Conservation (phyloP, 2,797 vertebrate species). For the Enteromius paludinosus region DNA sequence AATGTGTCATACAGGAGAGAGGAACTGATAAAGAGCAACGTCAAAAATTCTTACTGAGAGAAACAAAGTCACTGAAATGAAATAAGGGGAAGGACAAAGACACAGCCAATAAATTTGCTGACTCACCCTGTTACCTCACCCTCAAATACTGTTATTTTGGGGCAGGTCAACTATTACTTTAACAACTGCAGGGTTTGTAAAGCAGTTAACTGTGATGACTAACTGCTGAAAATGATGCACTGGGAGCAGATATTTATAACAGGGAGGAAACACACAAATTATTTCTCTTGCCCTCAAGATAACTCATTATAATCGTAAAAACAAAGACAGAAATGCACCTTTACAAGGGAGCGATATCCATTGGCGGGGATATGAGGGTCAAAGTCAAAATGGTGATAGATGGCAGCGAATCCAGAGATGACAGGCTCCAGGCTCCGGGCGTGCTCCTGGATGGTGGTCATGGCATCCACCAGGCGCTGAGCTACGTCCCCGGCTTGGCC, state of each 20-base stretch:
- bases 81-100: too few species aligned
- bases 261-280: background rate
- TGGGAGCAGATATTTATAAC: background rate
- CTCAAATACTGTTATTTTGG: too few species aligned
- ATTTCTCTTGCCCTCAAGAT: conserved; percentile 47
- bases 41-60: background rate
- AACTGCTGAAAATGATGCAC: conserved; percentile 15
- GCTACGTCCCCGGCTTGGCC: conserved; percentile 77
- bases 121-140: too few species aligned
- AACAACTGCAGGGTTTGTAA: background rate
- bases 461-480: conserved; percentile 77
- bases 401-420: conserved; percentile 76
- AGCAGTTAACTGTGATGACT: conserved; percentile 15
- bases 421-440: conserved; percentile 82
- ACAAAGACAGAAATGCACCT: conserved; percentile 73
- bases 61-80: too few species aligned
- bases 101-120: too few species aligned
- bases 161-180: background rate
- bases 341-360: conserved; percentile 90
- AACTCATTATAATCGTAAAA: conserved; percentile 68
- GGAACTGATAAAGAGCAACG: background rate
- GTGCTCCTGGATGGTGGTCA: conserved; percentile 84
- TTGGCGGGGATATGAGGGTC: conserved; percentile 89
- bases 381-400: conserved; percentile 91
- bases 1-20: background rate